A percentile compares a stretch with the other conserved stretches of the same genome.
phyloP scores from a whole-genome alignment of 2,113 vertebrate species.

The Sebastes fasciatus region DNA sequence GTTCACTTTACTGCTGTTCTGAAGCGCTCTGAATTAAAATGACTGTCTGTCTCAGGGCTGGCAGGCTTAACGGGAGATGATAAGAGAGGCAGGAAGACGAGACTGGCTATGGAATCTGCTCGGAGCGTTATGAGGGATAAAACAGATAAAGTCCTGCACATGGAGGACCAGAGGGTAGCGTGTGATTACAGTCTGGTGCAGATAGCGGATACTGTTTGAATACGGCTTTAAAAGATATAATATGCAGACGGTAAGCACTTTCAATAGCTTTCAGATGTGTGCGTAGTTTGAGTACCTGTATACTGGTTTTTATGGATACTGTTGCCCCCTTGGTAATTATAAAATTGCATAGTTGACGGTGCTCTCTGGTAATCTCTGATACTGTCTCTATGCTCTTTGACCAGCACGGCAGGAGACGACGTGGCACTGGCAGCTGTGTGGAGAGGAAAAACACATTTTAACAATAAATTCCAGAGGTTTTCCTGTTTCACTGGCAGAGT shows the following conservation, averaged over 20 bases:
- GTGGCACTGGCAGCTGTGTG: slow-evolving; percentile 93
- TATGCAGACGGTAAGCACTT: not conserved
- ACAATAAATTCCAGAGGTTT: slow-evolving; percentile 62
- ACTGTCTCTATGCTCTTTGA: slow-evolving; percentile 89
- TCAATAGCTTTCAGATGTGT: slow-evolving; percentile 16
- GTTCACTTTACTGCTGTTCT: slow-evolving; percentile 31
- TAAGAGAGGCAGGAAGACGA: slow-evolving; percentile 51
- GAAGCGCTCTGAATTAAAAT: slow-evolving; percentile 26
- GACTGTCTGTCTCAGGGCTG: slow-evolving; percentile 18
- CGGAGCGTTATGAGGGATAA: slow-evolving; percentile 42
- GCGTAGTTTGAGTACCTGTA: slow-evolving; percentile 85
- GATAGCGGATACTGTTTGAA: slow-evolving; percentile 27
- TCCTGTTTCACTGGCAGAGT: slow-evolving; percentile 28
- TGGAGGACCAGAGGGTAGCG: slow-evolving; percentile 30
- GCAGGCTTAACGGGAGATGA: slow-evolving; percentile 46
- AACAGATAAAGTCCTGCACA: slow-evolving; percentile 43
- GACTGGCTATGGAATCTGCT: slow-evolving; percentile 51
- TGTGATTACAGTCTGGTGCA: slow-evolving; percentile 45
- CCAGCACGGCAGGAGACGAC: slow-evolving; percentile 94
- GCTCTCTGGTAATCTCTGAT: slow-evolving; percentile 91
- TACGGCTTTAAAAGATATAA: not conserved
- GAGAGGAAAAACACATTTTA: slow-evolving; percentile 34
- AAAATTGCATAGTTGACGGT: slow-evolving; percentile 97
- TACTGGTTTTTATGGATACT: slow-evolving; percentile 91
- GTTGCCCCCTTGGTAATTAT: slow-evolving; percentile 93